Conservation (phyloP, 1,140 invertebrate genomes). For the Carcinoscorpius rotundicauda region DNA sequence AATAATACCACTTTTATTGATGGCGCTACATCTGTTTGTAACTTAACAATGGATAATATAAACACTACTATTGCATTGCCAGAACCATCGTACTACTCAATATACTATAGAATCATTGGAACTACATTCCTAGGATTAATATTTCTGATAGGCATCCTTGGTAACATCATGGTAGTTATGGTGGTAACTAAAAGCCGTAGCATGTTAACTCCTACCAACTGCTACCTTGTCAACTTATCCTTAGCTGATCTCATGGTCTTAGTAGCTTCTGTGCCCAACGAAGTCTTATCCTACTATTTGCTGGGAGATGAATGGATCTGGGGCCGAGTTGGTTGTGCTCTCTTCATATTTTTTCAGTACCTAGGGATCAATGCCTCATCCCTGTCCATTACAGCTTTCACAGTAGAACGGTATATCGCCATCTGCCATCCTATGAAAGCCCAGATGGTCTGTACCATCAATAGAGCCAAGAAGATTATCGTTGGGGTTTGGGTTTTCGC, state of each 20-base stretch:
- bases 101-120: constrained; percentile 40
- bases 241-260: constrained; percentile 46
- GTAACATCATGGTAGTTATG: constrained; percentile 43
- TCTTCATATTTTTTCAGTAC: constrained; percentile 50
- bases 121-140: constrained; percentile 46
- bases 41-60: too few relatives aligned
- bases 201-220: constrained; percentile 49
- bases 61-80: not conserved
- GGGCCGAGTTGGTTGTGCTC: constrained; percentile 44
- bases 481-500: constrained; percentile 44
- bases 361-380: constrained; percentile 55
- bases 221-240: constrained; percentile 47
- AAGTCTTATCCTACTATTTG: constrained; percentile 45
- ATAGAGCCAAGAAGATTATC: constrained; percentile 45
- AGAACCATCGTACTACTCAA: constrained; percentile 35
- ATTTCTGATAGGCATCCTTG: constrained; percentile 42
- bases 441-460: constrained; percentile 43
- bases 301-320: constrained; percentile 45
- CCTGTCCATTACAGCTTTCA: constrained; percentile 52
- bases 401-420: constrained; percentile 47
- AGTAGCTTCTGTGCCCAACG: constrained; percentile 44
- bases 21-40: too few relatives aligned
- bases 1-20: too few relatives aligned
- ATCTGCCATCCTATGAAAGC: constrained; percentile 47
- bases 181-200: constrained; percentile 36